Evolutionary conservation across 64 coral and sea anemone species (phyloP).

Genomic region (Trachythela sp.): DNA sequence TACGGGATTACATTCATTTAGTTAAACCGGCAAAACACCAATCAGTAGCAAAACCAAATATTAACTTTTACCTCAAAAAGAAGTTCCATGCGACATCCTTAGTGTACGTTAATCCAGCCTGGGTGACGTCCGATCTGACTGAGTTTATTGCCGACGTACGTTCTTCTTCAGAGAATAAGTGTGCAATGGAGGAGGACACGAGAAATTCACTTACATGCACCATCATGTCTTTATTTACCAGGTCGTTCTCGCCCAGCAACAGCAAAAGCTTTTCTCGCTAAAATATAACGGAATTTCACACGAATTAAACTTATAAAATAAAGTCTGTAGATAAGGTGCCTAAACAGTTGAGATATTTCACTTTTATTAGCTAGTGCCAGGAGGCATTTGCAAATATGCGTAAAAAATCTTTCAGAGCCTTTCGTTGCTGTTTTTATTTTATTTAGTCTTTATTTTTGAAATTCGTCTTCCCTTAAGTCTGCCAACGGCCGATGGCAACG

Average conservation of each 20-base stretch:
- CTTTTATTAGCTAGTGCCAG: too few species aligned
- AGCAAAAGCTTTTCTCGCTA: slow-evolving; percentile 88
- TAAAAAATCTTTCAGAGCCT: too few species aligned
- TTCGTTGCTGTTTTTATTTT: too few species aligned
- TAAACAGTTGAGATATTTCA: too few species aligned
- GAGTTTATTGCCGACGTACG: slow-evolving; percentile 93
- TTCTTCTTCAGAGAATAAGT: slow-evolving; percentile 88
- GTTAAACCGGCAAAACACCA: too few species aligned
- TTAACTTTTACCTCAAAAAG: slow-evolving; percentile 78
- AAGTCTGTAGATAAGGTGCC: too few species aligned
- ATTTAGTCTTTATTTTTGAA: too few species aligned
- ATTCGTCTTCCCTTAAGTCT: too few species aligned
- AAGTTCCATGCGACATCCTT: slow-evolving; percentile 97
- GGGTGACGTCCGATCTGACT: slow-evolving; percentile 90
- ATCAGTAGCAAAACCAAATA: too few species aligned
- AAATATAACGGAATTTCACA: background rate
- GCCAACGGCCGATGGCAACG: too few species aligned
- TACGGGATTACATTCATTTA: too few species aligned
- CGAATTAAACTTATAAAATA: background rate
- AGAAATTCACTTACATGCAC: slow-evolving; percentile 93
- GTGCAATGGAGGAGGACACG: slow-evolving; percentile 82
- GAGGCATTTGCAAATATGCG: too few species aligned
- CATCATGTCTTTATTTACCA: slow-evolving; percentile 70
- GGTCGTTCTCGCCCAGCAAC: slow-evolving; percentile 76
- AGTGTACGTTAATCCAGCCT: slow-evolving; percentile 90